These are phyloP conservation scores for Alentia gelatinosa DNA, from an alignment of 2,888 invertebrate species.

Conservation along the genomic window DNA sequence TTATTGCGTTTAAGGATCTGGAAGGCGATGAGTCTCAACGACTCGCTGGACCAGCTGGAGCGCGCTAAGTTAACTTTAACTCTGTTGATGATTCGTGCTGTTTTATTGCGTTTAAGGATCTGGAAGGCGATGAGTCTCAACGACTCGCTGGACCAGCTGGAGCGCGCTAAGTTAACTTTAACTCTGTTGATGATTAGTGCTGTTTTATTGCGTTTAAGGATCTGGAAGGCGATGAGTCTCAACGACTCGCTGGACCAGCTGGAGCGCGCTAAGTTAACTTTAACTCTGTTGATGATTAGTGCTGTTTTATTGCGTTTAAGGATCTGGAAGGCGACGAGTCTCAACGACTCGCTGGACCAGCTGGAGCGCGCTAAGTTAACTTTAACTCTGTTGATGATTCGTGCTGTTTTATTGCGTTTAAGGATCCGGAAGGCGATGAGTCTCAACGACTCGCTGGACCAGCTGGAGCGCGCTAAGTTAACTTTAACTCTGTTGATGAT, in stretches of 20 bases:
- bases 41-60: slow-evolving; percentile 93
- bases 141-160: slow-evolving; percentile 93
- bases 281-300: too few species aligned
- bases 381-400: too few species aligned
- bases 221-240: slow-evolving; percentile 98
- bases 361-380: slow-evolving; percentile 95
- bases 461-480: slow-evolving; percentile 93
- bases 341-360: slow-evolving; percentile 94
- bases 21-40: slow-evolving; percentile 98
- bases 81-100: too few species aligned
- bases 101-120: too few species aligned
- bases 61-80: slow-evolving; percentile 95
- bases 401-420: too few species aligned
- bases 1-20: too few species aligned
- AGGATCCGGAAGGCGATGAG: slow-evolving; percentile 99
- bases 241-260: slow-evolving; percentile 94
- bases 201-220: too few species aligned
- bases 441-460: slow-evolving; percentile 93
- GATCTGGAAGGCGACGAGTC: slow-evolving; percentile 98
- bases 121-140: slow-evolving; percentile 99
- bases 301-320: slow-evolving; percentile 83
- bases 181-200: too few species aligned
- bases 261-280: slow-evolving; percentile 95
- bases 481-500: too few species aligned
- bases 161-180: slow-evolving; percentile 95